Evolutionary conservation across 2,888 invertebrate species (phyloP).

Genomic region (Diaphora mendica): DNA sequence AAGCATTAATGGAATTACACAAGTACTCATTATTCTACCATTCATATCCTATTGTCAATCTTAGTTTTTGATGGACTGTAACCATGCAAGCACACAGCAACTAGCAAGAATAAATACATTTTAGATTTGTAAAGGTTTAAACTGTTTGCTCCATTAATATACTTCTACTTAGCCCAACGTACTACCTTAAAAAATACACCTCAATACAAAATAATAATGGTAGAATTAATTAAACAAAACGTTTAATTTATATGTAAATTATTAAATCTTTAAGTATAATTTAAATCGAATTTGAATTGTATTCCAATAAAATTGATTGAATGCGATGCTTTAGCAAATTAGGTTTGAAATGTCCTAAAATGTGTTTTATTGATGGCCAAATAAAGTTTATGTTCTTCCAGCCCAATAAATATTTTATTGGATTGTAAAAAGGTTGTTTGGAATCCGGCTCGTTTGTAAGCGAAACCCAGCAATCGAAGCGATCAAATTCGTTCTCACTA

Average conservation of each 20-base stretch:
- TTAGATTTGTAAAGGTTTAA: too few species aligned
- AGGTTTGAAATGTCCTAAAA: slow-evolving; percentile 17
- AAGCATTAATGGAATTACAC: too few species aligned
- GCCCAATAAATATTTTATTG: slow-evolving; percentile 22
- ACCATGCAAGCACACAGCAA: too few species aligned
- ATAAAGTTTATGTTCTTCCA: slow-evolving; percentile 20
- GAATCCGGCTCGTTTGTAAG: slow-evolving; percentile 6
- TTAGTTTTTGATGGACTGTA: too few species aligned
- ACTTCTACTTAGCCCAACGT: too few species aligned
- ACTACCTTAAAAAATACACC: too few species aligned
- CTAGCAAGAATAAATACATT: too few species aligned
- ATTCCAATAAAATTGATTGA: slow-evolving; percentile 5
- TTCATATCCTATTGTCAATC: too few species aligned
- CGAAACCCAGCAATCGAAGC: slow-evolving; percentile 1
- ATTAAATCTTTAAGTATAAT: slow-evolving; percentile 2
- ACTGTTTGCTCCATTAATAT: too few species aligned
- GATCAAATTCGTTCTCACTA: not conserved
- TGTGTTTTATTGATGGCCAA: slow-evolving; percentile 17
- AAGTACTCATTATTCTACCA: too few species aligned
- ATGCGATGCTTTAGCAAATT: slow-evolving; percentile 15
- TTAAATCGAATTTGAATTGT: slow-evolving; percentile 2
- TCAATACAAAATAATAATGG: not conserved
- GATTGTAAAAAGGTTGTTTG: slow-evolving; percentile 21
- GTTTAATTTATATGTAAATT: not conserved
- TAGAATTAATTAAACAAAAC: not conserved